These are phyloP conservation scores for Margarornis squamiger DNA, from an alignment of 2,797 vertebrate species.

Conservation along the genomic window DNA sequence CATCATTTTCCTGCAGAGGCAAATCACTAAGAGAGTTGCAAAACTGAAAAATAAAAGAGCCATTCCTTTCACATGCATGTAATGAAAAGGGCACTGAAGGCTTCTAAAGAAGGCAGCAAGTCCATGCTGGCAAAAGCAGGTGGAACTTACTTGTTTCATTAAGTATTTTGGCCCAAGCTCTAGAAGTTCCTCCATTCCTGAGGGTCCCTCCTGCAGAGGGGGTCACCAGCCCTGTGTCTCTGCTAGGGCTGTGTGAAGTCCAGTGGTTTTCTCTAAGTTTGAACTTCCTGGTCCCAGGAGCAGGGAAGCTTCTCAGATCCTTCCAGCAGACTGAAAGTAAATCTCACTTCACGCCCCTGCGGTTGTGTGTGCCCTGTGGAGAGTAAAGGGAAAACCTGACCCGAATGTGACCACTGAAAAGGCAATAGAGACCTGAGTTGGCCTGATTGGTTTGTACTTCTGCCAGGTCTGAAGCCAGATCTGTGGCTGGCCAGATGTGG, in stretches of 20 bases:
- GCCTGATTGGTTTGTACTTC: not conserved
- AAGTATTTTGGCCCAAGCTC: not conserved
- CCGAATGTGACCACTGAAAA: not conserved
- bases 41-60: not conserved
- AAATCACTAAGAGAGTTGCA: not conserved
- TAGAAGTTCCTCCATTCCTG: not conserved
- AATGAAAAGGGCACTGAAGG: not conserved
- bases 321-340: not conserved
- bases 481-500: not conserved
- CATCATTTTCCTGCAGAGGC: not conserved
- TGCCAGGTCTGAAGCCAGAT: not conserved
- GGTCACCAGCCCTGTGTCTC: not conserved
- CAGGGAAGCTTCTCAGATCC: not conserved
- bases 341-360: not conserved
- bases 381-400: not conserved
- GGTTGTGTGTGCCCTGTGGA: not conserved
- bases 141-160: not conserved
- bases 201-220: not conserved
- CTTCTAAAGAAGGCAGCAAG: not conserved
- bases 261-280: not conserved
- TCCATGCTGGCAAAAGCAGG: not conserved
- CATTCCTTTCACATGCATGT: not conserved
- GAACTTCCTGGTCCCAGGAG: not conserved
- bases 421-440: not conserved
- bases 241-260: accelerated